Percentiles rank a stretch among this genome's conserved stretches.
Conservation (phyloP, 2,888 invertebrate genomes). For the Stegana nigrithorax region DNA sequence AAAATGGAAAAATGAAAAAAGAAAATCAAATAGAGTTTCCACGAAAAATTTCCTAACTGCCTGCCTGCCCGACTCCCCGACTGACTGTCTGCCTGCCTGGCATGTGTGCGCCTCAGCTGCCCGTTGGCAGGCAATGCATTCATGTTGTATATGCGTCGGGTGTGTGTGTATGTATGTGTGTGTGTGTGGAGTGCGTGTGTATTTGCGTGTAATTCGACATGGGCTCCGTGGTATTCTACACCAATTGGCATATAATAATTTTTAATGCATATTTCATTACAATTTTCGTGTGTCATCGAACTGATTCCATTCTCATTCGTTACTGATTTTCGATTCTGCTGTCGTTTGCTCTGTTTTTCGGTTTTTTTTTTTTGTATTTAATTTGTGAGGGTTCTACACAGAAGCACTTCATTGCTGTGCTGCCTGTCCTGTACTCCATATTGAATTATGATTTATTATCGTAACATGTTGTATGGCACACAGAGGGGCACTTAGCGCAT, state of each 20-base stretch:
- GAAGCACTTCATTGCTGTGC: no score
- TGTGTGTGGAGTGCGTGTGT: not conserved
- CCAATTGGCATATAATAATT: slow-evolving; percentile 46
- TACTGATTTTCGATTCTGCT: not conserved
- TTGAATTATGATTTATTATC: slow-evolving; percentile 60
- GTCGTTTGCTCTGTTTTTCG: slow-evolving; percentile 2
- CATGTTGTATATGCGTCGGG: no score
- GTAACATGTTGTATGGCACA: slow-evolving; percentile 50
- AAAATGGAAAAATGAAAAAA: no score
- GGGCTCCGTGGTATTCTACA: slow-evolving; percentile 43
- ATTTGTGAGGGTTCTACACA: no score
- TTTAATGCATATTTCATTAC: slow-evolving; percentile 57
- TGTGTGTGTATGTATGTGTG: not conserved
- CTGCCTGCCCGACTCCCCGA: no score
- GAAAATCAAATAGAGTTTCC: no score
- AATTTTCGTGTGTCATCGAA: slow-evolving; percentile 26
- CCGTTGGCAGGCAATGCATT: no score
- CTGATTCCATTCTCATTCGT: slow-evolving; percentile 25
- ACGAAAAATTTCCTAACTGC: no score
- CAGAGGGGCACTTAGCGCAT: slow-evolving; percentile 49
- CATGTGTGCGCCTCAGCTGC: no score
- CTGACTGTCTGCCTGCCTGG: no score
- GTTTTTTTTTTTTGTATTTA: no score
- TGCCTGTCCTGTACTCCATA: slow-evolving; percentile 60
- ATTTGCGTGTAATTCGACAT: slow-evolving; percentile 42